Conservation (phyloP, 2,113 vertebrate species). For the Toxostoma redivivum region DNA sequence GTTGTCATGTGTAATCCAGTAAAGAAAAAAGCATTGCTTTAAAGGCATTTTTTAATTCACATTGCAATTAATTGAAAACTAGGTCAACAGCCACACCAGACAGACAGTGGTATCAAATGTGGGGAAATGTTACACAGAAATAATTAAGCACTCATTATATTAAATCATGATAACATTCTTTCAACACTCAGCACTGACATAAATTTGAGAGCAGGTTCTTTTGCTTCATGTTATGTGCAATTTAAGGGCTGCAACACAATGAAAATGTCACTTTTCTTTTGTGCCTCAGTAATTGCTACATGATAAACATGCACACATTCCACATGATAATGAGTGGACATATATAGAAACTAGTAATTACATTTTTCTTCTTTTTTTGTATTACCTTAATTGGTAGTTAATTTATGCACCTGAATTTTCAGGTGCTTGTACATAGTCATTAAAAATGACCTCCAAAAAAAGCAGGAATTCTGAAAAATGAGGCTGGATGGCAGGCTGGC, state of each 20-base stretch:
- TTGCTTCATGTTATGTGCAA: not conserved
- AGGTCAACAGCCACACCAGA: slow-evolving; percentile 72
- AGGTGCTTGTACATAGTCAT: slow-evolving; percentile 65
- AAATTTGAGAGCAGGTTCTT: slow-evolving; percentile 17
- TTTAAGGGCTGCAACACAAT: slow-evolving; percentile 23
- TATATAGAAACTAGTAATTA: slow-evolving; percentile 71
- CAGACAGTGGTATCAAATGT: slow-evolving; percentile 34
- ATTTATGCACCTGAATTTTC: slow-evolving; percentile 75
- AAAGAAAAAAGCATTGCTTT: slow-evolving; percentile 52
- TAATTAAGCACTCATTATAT: slow-evolving; percentile 45
- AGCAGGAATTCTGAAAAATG: slow-evolving; percentile 16
- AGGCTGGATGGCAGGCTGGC: slow-evolving; percentile 10
- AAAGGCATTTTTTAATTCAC: slow-evolving; percentile 61
- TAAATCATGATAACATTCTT: slow-evolving; percentile 12
- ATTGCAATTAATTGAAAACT: slow-evolving; percentile 79
- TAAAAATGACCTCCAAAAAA: slow-evolving; percentile 70
- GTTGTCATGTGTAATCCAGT: slow-evolving; percentile 6
- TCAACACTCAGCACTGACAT: not conserved
- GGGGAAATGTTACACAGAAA: slow-evolving; percentile 6
- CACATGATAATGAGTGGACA: slow-evolving; percentile 50
- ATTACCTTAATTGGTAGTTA: slow-evolving; percentile 72
- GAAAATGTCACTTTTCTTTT: slow-evolving; percentile 31
- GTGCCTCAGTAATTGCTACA: slow-evolving; percentile 14
- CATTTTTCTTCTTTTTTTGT: slow-evolving; percentile 17
- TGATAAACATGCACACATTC: slow-evolving; percentile 50